Base-by-base conservation (phyloP, 2,797 vertebrate genomes). In the Gila robusta region DNA sequence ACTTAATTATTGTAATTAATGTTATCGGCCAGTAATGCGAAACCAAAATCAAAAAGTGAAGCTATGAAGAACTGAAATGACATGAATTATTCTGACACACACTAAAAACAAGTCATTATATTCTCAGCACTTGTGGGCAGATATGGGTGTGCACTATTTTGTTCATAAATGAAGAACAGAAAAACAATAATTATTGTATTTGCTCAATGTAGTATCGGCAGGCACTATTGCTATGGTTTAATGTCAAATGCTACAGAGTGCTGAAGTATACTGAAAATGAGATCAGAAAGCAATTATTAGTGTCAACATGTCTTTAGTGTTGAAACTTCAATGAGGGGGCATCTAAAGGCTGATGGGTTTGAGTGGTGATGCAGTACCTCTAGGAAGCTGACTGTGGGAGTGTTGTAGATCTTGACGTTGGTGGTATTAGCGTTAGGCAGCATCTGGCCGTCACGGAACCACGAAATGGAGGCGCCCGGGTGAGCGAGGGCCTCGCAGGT, bases 401-500 rank as follows among this genome's bases (percentile, higher is more conserved):
- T 97, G 92, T 92, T 97, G 94, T 97, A 97, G 94, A 98, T 96
- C 94, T 97, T 98, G 87, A 98, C 91, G 86, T 97, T 98, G 94
- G 96, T 97, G 90, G 94, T 93, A 95, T 99, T 99, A 87, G 96
- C 94, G 52, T 94, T 95, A 52, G 98, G 98, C 39, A 99, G 94
- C 90, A 96, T 94, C 91, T 96, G 93, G 1, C 97, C 97, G 0
- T 99, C 98, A 83, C 97, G 95, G 91, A 97, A 98, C 98, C 98
- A 99, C 0, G 95, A 93, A 89, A 99, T 96, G 0, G 94, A 94
- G 66, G 98, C 98, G 7, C 93, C 93, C 0, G 98, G 98, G 87
- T 98, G 97, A 85, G 98, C 98, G 73, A 97, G 96, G 8, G 98
- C 98, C 91, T 98, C 97, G 0, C 98, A 99, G 70, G 96, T 98